Base-by-base conservation (phyloP, 2,113 vertebrate genomes). In the Elachura formosa region DNA sequence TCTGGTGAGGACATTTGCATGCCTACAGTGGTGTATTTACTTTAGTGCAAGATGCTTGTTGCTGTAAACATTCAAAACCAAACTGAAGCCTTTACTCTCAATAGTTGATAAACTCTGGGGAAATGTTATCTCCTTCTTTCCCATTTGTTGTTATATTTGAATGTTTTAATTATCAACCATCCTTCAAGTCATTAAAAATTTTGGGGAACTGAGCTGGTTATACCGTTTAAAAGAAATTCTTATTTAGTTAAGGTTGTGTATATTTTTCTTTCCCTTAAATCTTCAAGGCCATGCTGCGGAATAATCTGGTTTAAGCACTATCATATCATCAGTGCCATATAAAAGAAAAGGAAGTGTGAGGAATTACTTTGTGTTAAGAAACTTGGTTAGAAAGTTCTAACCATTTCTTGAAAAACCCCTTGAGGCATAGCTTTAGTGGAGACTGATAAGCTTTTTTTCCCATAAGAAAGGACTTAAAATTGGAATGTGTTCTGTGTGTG, bases 261-360 rank as follows among this genome's bases (percentile, higher is more conserved):
- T 74, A 12, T 64, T 67, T 91, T 69, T 69, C 29, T 46, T 31
- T 79, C 20, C 11, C 12, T 88, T 66, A 6, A 49, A 12, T 82
- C 25, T 88, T 93, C 91, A 96, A 83, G 94, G 94, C 89, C 85
- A 89, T 75, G 28, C 41, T 89, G 75, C 58, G 33, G 71, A 89
- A 48, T 40, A 83, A 72, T 54, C 87, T 80, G 87, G 48, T 89
- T 68, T 83, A 59, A 93, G 54, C 40, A 13, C 51, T 77, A 34
- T 81, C 25, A 10, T 64, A 81, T 95, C 83, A 91, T 69, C 82
- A 81, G 69, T 95, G 77, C 84, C 84, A 33, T 56, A 31, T 46
- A 58, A 90, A 90, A 83, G 45, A 83, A 40, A 90, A 87, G 41
- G 59, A 52, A 73, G 64, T 3, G 2, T 48, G 49, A 87, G 74